Conservation (phyloP, 2,888 invertebrate genomes). For the Agrypnus murinus region DNA sequence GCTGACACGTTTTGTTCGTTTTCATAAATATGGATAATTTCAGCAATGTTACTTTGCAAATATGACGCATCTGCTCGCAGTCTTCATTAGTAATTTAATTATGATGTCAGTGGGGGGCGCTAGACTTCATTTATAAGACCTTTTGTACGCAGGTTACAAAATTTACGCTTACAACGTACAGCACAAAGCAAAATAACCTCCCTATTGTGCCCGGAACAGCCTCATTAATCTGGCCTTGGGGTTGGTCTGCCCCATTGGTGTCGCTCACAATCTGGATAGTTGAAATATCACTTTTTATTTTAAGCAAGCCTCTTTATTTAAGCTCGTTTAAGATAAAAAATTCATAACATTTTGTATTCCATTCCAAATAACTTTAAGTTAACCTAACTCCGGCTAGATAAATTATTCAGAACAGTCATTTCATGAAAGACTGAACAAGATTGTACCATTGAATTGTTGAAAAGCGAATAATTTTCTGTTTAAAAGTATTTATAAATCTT, state of each 20-base stretch:
- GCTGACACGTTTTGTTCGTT: background rate
- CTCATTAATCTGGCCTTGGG: constrained; percentile 41
- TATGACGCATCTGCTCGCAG: constrained; percentile 22
- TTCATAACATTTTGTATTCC: too few relatives aligned
- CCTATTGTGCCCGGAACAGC: constrained; percentile 48
- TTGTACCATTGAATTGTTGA: too few relatives aligned
- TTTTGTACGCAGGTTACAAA: constrained; percentile 55
- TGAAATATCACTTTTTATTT: constrained; percentile 20
- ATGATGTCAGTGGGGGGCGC: constrained; percentile 47
- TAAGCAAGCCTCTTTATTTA: background rate
- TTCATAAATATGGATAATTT: background rate
- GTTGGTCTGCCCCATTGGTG: constrained; percentile 19
- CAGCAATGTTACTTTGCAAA: background rate
- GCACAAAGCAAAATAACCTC: constrained; percentile 57
- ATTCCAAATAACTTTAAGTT: too few relatives aligned
- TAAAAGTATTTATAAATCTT: too few relatives aligned
- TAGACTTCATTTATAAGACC: constrained; percentile 58
- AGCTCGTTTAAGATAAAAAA: too few relatives aligned
- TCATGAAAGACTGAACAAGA: too few relatives aligned
- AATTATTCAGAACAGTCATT: too few relatives aligned
- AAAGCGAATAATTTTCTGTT: too few relatives aligned
- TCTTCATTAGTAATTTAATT: constrained; percentile 59
- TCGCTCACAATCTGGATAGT: constrained; percentile 27
- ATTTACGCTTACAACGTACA: constrained; percentile 54
- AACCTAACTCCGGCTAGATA: too few relatives aligned